Evolutionary conservation across 2,797 vertebrate species (phyloP).

Genomic region (Parauchenoglanis ngamensis): DNA sequence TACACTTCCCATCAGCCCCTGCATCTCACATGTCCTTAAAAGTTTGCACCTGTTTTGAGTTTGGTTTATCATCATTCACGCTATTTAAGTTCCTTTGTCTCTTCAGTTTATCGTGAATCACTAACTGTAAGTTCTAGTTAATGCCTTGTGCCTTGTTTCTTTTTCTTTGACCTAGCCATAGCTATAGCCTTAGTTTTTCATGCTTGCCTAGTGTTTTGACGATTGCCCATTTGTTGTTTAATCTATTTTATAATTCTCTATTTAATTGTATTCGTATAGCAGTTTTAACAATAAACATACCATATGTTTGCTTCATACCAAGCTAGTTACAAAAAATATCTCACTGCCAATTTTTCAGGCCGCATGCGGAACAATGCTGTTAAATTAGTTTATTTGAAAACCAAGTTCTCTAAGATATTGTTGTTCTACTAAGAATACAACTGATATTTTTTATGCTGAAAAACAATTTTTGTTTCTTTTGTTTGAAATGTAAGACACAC

Average conservation of each 20-base stretch:
- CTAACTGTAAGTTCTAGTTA: too few species aligned
- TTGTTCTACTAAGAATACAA: background rate
- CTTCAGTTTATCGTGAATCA: too few species aligned
- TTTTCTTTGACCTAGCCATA: too few species aligned
- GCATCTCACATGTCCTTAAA: too few species aligned
- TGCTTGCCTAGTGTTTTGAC: too few species aligned
- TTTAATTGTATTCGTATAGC: background rate
- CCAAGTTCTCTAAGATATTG: background rate
- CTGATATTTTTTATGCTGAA: background rate
- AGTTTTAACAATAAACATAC: background rate
- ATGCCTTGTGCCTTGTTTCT: too few species aligned
- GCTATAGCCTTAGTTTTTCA: too few species aligned
- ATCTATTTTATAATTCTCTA: background rate
- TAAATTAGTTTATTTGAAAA: background rate
- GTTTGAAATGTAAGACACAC: background rate
- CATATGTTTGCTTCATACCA: background rate
- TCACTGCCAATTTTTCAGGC: too few species aligned
- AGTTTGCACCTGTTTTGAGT: too few species aligned
- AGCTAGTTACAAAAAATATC: background rate
- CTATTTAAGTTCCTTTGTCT: too few species aligned
- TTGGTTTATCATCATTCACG: too few species aligned
- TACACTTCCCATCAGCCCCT: too few species aligned
- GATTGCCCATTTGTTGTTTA: background rate
- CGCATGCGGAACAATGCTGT: background rate
- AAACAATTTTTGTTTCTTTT: background rate